A percentile compares a stretch with the other conserved stretches of the same genome.
phyloP scores from a whole-genome alignment of 2,113 vertebrate genomes.

The Onychorhynchus coronatus region DNA sequence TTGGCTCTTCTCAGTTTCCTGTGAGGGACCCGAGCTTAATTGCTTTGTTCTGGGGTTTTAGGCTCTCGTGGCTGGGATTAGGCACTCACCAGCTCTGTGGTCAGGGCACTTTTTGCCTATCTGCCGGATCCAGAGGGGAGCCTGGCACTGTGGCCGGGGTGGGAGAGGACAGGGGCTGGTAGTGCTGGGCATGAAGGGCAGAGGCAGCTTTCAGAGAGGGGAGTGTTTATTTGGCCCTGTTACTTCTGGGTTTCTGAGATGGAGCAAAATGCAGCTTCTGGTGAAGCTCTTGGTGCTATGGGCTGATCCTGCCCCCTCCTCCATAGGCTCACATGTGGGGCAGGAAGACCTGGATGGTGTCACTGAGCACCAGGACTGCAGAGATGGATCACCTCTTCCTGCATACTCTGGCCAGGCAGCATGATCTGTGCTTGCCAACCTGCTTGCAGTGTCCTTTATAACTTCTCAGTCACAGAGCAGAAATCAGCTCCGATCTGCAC shows the following conservation, averaged over 20 bases:
- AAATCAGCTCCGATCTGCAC: background rate
- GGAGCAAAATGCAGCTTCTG: background rate
- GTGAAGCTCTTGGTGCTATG: background rate
- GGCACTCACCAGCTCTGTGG: background rate
- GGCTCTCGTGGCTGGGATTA: constrained; percentile 52
- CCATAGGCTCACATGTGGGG: background rate
- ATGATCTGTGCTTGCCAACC: background rate
- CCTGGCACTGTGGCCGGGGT: background rate
- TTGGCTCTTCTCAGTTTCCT: background rate
- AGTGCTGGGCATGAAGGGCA: background rate
- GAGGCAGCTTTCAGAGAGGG: background rate
- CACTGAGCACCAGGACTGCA: background rate
- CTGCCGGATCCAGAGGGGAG: background rate
- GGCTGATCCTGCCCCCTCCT: background rate
- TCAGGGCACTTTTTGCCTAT: background rate
- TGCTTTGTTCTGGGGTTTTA: constrained; percentile 42
- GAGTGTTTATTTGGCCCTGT: background rate
- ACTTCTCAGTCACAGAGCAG: background rate
- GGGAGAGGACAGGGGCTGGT: background rate
- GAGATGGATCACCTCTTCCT: background rate
- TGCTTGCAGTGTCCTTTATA: background rate
- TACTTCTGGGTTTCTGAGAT: background rate
- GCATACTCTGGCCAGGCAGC: fast-evolving
- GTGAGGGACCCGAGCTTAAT: background rate
- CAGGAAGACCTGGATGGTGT: background rate